Base-by-base conservation (phyloP, 1,140 invertebrate species). In the Diorhabda sublineata region DNA sequence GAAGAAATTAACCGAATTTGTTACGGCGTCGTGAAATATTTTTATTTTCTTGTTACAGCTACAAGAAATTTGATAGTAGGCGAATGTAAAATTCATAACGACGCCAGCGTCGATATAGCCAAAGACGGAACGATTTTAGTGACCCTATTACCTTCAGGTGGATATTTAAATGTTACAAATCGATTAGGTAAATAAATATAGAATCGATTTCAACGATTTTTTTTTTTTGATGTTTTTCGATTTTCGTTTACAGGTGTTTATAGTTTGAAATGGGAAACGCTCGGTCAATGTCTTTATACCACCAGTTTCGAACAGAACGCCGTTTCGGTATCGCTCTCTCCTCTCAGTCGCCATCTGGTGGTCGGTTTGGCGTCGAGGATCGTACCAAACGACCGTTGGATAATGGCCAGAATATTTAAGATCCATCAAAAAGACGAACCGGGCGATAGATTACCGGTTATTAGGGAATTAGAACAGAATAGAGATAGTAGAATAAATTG, bases 51-150 rank as follows among this genome's bases (percentile, higher is more conserved):
- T 60, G 69, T 84, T 86, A 7, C 74, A 92, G 90, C 86, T 74
- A 81, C 87, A 61, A 88, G 89, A 70, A 95, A 95, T 79, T 81
- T 95, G 56, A 89, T 95, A 5, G 92, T 94, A 3, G 84, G 85
- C 47, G 87, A 92, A 77, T 94, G 92, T 80, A 92, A 90, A 78
- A 92, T 96, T 58, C 92, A 94, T 75, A 95, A 94, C 77, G 92
- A 95, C 79, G 92, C 92, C 2, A 93, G 90, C 80, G 90, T 94
- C 69, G 92, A 93, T 78, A 89, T 95, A 69, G 93, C 92, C 1
- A 86, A 86, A 43, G 91, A 95, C 81, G 92, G 92, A 4, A 86
- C 86, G n/a, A 82, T 93, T 43, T 81, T 95, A 44, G 91, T 91
- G 2, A 89, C 92, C 2, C 82, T 94, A 66, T 81, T 92, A 4